These are phyloP conservation scores for Aphelinus certus DNA, from an alignment of 1,140 invertebrate species.

Conservation along the genomic window DNA sequence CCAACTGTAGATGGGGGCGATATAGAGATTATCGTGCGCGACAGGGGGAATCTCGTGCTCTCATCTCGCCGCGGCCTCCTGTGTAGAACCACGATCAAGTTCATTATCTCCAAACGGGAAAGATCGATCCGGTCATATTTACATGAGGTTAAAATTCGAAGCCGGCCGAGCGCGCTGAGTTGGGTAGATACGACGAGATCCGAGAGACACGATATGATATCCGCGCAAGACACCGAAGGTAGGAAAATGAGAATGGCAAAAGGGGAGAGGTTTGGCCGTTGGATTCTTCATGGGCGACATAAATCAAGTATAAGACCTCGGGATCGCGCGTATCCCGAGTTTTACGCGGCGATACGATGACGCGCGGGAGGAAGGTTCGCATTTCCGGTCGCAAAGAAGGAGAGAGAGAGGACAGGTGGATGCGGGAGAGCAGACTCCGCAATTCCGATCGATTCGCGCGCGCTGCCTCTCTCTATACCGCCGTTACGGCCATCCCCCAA, in stretches of 20 bases:
- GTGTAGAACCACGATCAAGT: too few relatives aligned
- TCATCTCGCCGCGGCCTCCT: too few relatives aligned
- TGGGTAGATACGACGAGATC: too few relatives aligned
- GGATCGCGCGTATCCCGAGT: neutral
- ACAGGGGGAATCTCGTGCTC: too few relatives aligned
- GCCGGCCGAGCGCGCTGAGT: too few relatives aligned
- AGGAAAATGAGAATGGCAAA: neutral
- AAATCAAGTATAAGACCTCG: conserved; percentile 13
- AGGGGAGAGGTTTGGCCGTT: neutral
- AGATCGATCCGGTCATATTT: too few relatives aligned
- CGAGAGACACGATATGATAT: too few relatives aligned
- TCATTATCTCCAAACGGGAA: too few relatives aligned
- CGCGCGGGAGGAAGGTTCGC: neutral
- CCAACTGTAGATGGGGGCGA: too few relatives aligned
- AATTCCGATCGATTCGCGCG: neutral
- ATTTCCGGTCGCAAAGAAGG: conserved; percentile 2
- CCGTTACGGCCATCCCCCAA: conserved; percentile 3
- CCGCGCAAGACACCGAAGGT: neutral
- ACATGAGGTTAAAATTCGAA: too few relatives aligned
- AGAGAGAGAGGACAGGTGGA: neutral
- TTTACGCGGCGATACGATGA: neutral
- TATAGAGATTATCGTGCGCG: too few relatives aligned
- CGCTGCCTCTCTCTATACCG: too few relatives aligned
- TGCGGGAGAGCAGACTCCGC: neutral
- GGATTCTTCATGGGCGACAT: neutral